Evolutionary conservation across 2,797 vertebrate species (phyloP).

Genomic region (Taenioides sp.): DNA sequence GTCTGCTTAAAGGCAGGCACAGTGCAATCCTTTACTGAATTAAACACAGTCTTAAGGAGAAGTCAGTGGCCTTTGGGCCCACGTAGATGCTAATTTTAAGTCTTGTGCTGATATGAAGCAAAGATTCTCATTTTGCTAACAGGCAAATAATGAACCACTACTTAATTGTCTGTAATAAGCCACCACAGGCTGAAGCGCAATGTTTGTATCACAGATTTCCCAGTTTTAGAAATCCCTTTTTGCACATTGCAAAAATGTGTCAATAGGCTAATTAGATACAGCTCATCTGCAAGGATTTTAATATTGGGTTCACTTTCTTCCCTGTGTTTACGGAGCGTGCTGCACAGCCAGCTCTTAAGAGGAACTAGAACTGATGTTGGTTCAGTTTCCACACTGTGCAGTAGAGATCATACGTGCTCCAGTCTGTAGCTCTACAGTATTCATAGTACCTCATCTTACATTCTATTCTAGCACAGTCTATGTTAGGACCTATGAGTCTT

Average conservation of each 20-base stretch:
- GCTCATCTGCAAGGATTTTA: neutral
- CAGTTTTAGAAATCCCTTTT: slow-evolving; percentile 4
- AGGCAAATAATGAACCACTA: slow-evolving; percentile 31
- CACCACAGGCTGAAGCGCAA: neutral
- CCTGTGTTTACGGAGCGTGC: slow-evolving; percentile 5
- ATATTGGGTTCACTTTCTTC: neutral
- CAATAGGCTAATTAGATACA: slow-evolving; percentile 12
- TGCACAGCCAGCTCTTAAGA: slow-evolving; percentile 8
- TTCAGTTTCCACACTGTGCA: neutral
- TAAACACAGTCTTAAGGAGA: slow-evolving; percentile 27
- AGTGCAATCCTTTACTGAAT: neutral
- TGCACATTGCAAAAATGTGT: slow-evolving; percentile 8
- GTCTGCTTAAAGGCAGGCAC: neutral
- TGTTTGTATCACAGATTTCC: slow-evolving; percentile 8
- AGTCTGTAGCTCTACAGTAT: slow-evolving; percentile 15
- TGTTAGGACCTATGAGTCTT: neutral
- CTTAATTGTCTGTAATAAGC: slow-evolving; percentile 9
- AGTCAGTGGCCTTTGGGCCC: slow-evolving; percentile 10
- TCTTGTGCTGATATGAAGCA: slow-evolving; percentile 28
- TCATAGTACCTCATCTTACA: slow-evolving; percentile 11
- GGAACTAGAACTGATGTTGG: slow-evolving; percentile 27
- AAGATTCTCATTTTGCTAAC: slow-evolving; percentile 28
- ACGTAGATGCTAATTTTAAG: slow-evolving; percentile 35
- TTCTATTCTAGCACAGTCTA: neutral
- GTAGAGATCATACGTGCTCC: neutral